Conservation (phyloP, 1,140 invertebrate species). For the Lerema accius region DNA sequence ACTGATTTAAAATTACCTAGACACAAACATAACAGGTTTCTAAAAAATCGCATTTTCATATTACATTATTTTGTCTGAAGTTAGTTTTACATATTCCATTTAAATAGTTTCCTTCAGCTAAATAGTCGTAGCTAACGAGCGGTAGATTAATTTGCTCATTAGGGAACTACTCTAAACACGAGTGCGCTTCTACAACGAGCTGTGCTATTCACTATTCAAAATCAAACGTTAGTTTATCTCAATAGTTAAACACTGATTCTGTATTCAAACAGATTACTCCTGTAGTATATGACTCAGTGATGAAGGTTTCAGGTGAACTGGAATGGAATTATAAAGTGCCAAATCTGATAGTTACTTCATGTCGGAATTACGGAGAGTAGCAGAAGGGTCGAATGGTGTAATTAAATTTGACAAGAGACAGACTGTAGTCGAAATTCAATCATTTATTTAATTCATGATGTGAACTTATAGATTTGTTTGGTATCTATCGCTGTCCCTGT, state of each 20-base stretch:
- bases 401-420: too few relatives aligned
- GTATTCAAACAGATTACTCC: constrained; percentile 8
- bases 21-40: too few relatives aligned
- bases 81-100: neutral
- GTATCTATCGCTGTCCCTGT: too few relatives aligned
- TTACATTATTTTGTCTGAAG: too few relatives aligned
- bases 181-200: neutral
- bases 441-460: too few relatives aligned
- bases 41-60: too few relatives aligned
- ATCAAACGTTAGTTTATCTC: constrained; percentile 13
- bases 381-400: too few relatives aligned
- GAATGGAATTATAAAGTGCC: neutral
- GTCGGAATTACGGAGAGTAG: too few relatives aligned
- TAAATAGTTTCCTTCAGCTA: constrained; percentile 17
- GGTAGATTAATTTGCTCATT: constrained; percentile 33
- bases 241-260: constrained; percentile 1
- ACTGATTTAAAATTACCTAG: too few relatives aligned
- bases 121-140: constrained; percentile 26
- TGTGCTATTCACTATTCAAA: constrained; percentile 1
- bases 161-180: constrained; percentile 22
- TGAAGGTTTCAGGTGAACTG: neutral
- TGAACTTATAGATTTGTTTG: too few relatives aligned
- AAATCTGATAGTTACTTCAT: neutral
- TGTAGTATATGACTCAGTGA: neutral
- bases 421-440: too few relatives aligned